These are phyloP conservation scores for Eudyptes chrysolophus DNA, from an alignment of 2,113 vertebrate species.

Conservation along the genomic window DNA sequence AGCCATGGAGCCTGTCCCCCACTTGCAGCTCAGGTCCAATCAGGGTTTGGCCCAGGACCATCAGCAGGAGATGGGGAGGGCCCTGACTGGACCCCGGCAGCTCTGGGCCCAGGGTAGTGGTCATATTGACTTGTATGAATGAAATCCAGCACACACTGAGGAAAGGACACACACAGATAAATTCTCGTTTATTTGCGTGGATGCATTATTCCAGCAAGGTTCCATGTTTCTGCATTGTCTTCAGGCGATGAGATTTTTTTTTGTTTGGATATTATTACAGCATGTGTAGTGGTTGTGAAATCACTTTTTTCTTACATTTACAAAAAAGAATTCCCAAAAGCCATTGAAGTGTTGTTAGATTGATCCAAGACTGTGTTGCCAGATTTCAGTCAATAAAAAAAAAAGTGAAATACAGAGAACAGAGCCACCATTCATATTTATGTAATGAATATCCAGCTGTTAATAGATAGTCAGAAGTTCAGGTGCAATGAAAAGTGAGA, in stretches of 20 bases:
- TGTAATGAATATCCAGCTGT: background rate
- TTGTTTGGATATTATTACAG: background rate
- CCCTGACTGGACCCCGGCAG: rapidly evolving
- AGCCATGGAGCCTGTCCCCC: rapidly evolving
- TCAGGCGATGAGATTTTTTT: background rate
- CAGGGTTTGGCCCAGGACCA: background rate
- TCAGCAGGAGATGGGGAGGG: background rate
- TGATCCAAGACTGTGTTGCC: background rate
- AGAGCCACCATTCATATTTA: background rate
- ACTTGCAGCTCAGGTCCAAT: rapidly evolving
- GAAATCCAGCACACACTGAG: background rate
- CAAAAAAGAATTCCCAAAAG: background rate
- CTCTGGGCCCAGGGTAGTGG: rapidly evolving
- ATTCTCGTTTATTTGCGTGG: background rate
- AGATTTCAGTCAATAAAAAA: background rate
- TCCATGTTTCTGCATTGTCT: background rate
- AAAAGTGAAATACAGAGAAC: constrained; percentile 10
- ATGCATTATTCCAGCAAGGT: background rate
- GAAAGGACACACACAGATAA: background rate
- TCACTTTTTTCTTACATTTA: background rate
- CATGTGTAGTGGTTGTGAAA: background rate
- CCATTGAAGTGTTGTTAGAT: background rate
- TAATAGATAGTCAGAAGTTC: background rate
- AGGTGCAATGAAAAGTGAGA: background rate
- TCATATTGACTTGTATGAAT: background rate